Evolutionary conservation across 2,797 vertebrate species (phyloP).

Genomic region (Xenops minutus): DNA sequence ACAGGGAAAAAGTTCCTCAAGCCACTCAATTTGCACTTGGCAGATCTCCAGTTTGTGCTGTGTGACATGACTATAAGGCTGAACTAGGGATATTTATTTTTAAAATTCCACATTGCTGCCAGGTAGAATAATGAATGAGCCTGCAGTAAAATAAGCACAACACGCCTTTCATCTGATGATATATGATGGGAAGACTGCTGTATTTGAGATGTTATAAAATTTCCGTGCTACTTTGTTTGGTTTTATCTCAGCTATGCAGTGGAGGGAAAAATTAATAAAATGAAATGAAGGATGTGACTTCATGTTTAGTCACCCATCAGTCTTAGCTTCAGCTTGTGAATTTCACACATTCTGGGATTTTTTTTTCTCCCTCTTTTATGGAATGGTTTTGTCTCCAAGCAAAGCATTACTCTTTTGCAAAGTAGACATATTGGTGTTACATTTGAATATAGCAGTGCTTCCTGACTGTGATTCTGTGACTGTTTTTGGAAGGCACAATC

Average conservation of each 20-base stretch:
- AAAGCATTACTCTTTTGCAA: neutral
- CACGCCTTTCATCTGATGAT: neutral
- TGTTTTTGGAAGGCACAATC: neutral
- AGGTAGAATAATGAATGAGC: neutral
- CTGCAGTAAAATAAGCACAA: neutral
- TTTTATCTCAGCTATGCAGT: neutral
- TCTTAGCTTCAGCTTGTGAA: neutral
- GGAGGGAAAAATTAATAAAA: neutral
- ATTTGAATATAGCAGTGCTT: neutral
- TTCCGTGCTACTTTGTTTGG: neutral
- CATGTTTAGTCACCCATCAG: neutral
- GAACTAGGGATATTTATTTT: neutral
- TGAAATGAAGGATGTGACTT: neutral
- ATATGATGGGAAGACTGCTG: neutral
- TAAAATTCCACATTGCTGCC: neutral
- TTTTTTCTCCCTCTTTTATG: neutral
- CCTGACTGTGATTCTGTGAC: neutral
- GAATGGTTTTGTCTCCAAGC: neutral
- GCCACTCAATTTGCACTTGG: neutral
- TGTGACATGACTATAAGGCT: neutral
- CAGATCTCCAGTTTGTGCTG: neutral
- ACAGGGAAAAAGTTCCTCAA: neutral
- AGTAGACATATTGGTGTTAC: neutral
- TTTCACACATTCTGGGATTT: neutral
- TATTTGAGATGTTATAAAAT: neutral